Base-by-base conservation (phyloP, 2,888 invertebrate species). In the Drosophila paramelanica region DNA sequence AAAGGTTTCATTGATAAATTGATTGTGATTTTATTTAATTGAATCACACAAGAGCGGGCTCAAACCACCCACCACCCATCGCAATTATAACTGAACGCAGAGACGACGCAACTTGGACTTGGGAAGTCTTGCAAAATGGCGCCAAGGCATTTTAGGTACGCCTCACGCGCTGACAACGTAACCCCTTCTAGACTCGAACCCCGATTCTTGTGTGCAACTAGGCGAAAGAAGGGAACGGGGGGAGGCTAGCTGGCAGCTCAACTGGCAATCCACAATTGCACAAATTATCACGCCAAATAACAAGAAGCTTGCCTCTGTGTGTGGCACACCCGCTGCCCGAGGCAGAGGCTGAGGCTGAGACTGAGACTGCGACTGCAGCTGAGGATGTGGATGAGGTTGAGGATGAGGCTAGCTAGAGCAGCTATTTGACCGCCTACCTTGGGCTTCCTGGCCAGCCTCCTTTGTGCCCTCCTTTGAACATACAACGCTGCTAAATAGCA, bases 251-350 rank as follows among this genome's bases (percentile, higher is more conserved):
- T 53, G 23, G 33, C 45, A 36, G 42, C n/a, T 53, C 13, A 2
- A 23, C 38, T 46, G 50, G 52, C 77, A 77, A 77, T 83, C 81
- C 85, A 78, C 88, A 88, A 85, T 86, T 88, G 87, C 87, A 88
- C 87, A 87, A 86, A 88, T 85, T 85, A 85, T 85, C 85, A 86
- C 89, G 89, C 85, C 88, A 88, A 86, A 84, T 80, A 88, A 81
- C 81, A 86, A 68, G 87, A 77, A 62, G 65, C 59, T 81, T 55
- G 73, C 82, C 78, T 73, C 59, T 49, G 42, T 42, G n/a, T 50
- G 46, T 55, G 74, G 42, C 71, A 73, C 79, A 68, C 72, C 71
- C 68, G 65, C 78, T 47, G 51, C 53, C 13, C 51, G 27, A 36
- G 42, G 17, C 42, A 47, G 27, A 27, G 5, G n/a, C 38, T 55